These are phyloP conservation scores for Yponomeuta cagnagella DNA, from an alignment of 2,888 invertebrate genomes.

Conservation along the genomic window DNA sequence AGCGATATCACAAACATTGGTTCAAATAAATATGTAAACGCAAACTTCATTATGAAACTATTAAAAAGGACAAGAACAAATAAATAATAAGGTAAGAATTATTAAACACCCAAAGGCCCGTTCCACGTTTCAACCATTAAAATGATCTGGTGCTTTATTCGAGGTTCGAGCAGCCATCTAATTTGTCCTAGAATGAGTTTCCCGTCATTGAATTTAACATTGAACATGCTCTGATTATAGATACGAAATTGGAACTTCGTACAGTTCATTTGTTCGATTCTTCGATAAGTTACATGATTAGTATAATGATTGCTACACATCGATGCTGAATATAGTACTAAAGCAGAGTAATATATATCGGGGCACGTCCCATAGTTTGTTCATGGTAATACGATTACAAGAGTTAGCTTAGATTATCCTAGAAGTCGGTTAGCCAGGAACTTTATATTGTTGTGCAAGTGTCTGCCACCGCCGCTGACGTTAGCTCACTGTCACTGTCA, in stretches of 20 bases:
- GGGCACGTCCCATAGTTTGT: not conserved
- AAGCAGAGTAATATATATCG: not conserved
- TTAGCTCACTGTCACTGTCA: no score
- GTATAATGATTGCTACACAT: not conserved
- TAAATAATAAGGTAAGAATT: not conserved
- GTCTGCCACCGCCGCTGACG: no score
- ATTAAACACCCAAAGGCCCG: not conserved
- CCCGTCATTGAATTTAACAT: no score
- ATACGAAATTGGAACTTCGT: not conserved
- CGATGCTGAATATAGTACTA: not conserved
- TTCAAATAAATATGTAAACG: not conserved
- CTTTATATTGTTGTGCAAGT: not conserved
- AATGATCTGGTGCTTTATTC: no score
- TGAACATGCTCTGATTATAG: not conserved
- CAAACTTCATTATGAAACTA: not conserved
- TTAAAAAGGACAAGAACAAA: not conserved
- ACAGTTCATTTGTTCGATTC: not conserved
- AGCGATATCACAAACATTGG: not conserved
- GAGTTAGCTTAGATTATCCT: not conserved
- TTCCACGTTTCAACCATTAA: no score
- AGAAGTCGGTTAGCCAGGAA: not conserved
- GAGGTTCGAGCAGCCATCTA: no score
- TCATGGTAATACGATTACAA: not conserved
- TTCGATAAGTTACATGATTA: not conserved
- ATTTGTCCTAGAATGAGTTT: no score